Evolutionary conservation across 2,797 vertebrate species (phyloP), one percentile per base, ranked within the genome.

Genomic region (Oreochromis mossambicus): DNA sequence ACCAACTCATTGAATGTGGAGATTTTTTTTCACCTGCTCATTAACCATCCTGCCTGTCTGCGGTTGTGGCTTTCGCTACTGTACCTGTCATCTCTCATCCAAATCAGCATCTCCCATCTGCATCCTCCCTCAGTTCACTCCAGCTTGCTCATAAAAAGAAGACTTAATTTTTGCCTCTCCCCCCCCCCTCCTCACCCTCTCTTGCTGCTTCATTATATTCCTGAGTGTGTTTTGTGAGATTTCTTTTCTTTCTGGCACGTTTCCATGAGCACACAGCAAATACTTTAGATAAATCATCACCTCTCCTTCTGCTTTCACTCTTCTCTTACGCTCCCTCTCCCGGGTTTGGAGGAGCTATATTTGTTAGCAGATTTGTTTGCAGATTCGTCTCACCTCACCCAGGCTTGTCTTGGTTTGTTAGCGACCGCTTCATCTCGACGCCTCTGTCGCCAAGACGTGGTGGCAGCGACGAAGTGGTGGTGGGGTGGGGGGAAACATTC

Each of bases 291-390:
- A 88, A 92, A 89, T 90, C 86, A 56, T 83, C 77, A 80, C 84
- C 85, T 88, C 56, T 75, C 81, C 78, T 66, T 38, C 75, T 78
- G 14, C 78, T 77, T 81, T 61, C 48, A 21, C 14, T 79, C 83
- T 82, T 46, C 58, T 48, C 3, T 77, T 51, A 55, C 80, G 13
- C n/a, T 46, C 78, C 38, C 77, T 68, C 80, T 87, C 85, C 34
- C 38, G 24, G 77, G 61, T 73, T 79, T 19, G 24, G 29, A 38
- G 77, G 82, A 87, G 85, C 82, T 90, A 89, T 89, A 93, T 93
- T 91, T 94, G 91, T 90, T 82, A 80, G 82, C 88, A 86, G 90
- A 89, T 90, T 93, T 94, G 92, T 93, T 93, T 92, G 87, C 88
- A 88, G 87, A 90, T 91, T 88, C 78, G 82, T 89, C 87, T 86